Conservation (phyloP, 2,113 vertebrate species). For the cat (Felis catus) region F.catus_Fca126_mat1.0 CM031420.1:129197501-129198000, state of each 20-base stretch:
- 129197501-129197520: constrained; percentile 20
- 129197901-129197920: not conserved
- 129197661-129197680: not conserved
- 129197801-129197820: not conserved
- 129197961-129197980: not conserved
- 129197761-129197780: constrained; percentile 4
- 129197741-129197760: not conserved
- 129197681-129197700: constrained; percentile 1
- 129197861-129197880: not conserved
- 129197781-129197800: not conserved
- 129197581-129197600: not conserved
- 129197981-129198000: not conserved
- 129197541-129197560: not conserved
- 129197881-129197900: not conserved
- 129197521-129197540: not conserved
- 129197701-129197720: not conserved
- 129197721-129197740: constrained; percentile 31
- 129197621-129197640: not conserved
- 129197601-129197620: constrained; percentile 18
- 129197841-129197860: constrained; percentile 32
- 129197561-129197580: constrained; percentile 32
- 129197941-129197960: not conserved
- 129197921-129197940: not conserved
- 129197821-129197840: constrained; percentile 25
- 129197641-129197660: not conserved